Evolutionary conservation across 2,888 invertebrate species (phyloP), one percentile per base, ranked within the genome.

Genomic region (Geotrupes spiniger): DNA sequence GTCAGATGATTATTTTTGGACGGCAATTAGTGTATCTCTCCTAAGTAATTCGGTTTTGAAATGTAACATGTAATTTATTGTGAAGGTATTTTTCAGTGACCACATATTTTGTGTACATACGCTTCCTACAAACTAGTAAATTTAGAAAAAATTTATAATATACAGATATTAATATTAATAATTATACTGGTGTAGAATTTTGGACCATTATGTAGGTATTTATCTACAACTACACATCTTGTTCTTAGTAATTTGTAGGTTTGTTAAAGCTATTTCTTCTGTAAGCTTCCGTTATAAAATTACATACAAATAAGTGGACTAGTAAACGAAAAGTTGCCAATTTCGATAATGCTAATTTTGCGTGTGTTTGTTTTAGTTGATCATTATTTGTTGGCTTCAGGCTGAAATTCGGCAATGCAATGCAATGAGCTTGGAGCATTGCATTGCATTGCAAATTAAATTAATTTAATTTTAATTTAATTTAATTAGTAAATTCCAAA

Each of bases 201-300:
- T 54, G 54, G 54, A 54, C 54, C 54, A 46, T 42, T 49, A 31
- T n/a, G 44, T 21, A 45, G 38, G 42, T 12, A 12, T 33, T 39
- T 39, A 46, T 29, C 38, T 45, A 27, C 27, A 29, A 38, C 46
- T 46, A 46, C 25, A 17, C 21, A 29, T 28, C 33, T n/a, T n/a
- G n/a, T 17, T 25, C 10, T 45, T 29, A 38, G 37, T 46, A 46
- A 14, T 39, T 46, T 46, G 37, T 12, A 39, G 29, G 11, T 46
- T 39, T 33, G 38, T 46, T 46, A 46, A 46, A 46, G 46, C 46
- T 46, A 46, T 40, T 5, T 45, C 21, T 21, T 33, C 33, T 29
- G 8, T 38, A 38, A 37, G 27, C 9, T 39, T 27, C 14, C 5
- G 14, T 36, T 43, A 33, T 16, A 17, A 26, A 29, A 31, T 31